phyloP scores from a whole-genome alignment of 2,888 invertebrate genomes.

The Colostygia pectinataria region DNA sequence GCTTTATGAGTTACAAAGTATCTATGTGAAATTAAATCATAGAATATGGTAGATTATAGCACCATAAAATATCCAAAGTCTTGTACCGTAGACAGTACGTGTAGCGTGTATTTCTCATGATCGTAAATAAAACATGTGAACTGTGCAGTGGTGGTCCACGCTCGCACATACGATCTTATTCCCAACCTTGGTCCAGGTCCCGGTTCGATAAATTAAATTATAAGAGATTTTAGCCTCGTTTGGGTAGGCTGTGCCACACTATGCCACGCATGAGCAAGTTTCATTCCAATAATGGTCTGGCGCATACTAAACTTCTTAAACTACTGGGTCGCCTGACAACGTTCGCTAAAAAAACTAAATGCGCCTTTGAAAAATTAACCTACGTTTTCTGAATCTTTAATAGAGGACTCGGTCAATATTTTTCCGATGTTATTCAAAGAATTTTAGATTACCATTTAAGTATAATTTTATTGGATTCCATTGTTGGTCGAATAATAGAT shows the following conservation, averaged over 20 bases:
- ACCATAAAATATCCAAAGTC: conserved; percentile 18
- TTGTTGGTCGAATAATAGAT: conserved; percentile 22
- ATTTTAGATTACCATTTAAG: conserved; percentile 15
- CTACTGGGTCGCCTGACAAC: conserved; percentile 28
- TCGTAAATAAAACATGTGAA: conserved; percentile 33
- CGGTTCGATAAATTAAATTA: conserved; percentile 37
- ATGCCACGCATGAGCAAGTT: conserved; percentile 35
- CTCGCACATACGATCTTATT: conserved; percentile 20
- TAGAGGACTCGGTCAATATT: conserved; percentile 31
- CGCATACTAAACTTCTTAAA: conserved; percentile 26
- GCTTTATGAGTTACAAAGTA: too few species aligned
- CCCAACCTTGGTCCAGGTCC: conserved; percentile 40
- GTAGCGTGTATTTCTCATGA: conserved; percentile 26
- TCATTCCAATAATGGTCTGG: conserved; percentile 21
- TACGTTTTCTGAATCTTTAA: conserved; percentile 30
- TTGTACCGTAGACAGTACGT: conserved; percentile 19
- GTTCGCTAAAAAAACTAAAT: conserved; percentile 29
- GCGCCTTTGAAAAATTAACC: conserved; percentile 31
- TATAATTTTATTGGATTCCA: conserved; percentile 19
- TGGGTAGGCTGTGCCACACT: conserved; percentile 28
- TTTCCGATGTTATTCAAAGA: conserved; percentile 27
- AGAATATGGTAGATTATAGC: conserved; percentile 9
- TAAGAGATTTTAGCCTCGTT: conserved; percentile 41
- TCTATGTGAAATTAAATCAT: conserved; percentile 1
- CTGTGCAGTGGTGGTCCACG: conserved; percentile 21